A percentile compares a stretch with the other conserved stretches of the same genome.
Conservation (phyloP, 2,113 vertebrate genomes). For the Psammodynastes pulverulentus region DNA sequence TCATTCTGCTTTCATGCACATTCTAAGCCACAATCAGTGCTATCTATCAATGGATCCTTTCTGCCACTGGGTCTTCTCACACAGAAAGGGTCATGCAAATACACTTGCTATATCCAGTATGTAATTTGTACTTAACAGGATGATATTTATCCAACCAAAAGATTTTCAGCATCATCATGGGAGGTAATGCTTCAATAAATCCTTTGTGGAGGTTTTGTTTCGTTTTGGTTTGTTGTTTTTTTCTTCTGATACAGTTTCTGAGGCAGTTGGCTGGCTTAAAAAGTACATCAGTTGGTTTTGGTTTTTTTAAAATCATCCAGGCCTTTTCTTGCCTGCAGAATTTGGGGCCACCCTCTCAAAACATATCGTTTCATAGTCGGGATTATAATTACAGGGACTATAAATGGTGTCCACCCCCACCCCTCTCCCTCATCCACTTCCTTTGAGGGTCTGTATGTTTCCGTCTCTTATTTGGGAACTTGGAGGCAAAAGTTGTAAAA, state of each 20-base stretch:
- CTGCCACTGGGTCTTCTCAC: conserved; percentile 44
- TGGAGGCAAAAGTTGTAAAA: not conserved
- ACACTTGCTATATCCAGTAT: conserved; percentile 81
- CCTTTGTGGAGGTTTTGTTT: conserved; percentile 75
- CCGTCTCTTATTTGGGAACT: not conserved
- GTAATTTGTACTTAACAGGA: conserved; percentile 83
- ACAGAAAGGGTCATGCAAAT: conserved; percentile 66
- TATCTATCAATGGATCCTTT: conserved; percentile 1
- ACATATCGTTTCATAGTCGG: conserved; percentile 20
- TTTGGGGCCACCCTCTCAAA: conserved; percentile 32
- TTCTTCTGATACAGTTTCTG: conserved; percentile 66
- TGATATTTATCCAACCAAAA: conserved; percentile 70
- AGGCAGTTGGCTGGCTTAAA: conserved; percentile 70
- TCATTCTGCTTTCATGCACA: not conserved
- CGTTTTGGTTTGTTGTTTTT: not conserved
- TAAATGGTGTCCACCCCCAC: not conserved
- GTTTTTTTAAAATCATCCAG: conserved; percentile 41
- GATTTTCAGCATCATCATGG: conserved; percentile 75
- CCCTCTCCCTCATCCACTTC: not conserved
- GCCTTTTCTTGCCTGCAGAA: conserved; percentile 34
- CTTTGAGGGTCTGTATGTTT: not conserved
- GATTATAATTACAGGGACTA: conserved; percentile 16
- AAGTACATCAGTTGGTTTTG: conserved; percentile 55
- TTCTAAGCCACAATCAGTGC: not conserved
- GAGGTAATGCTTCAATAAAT: conserved; percentile 79